A percentile compares a stretch with the other conserved stretches of the same genome.
phyloP scores from a whole-genome alignment of 2,797 vertebrate genomes.

The Pterois miles region DNA sequence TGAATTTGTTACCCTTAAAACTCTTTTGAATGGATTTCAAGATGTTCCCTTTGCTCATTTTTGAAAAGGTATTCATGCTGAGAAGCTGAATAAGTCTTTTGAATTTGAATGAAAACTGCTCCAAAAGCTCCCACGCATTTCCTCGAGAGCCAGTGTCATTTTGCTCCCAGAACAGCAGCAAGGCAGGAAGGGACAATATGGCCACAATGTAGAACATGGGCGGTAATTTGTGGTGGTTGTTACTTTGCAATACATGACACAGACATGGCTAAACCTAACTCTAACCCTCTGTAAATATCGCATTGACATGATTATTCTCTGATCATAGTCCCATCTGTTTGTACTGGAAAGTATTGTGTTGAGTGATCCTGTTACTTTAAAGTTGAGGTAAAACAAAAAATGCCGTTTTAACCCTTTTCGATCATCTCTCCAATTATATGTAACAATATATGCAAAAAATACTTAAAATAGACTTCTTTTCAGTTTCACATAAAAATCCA shows the following conservation, averaged over 20 bases:
- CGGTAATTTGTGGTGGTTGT: neutral
- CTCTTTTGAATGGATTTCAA: too few relatives aligned
- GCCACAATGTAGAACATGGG: neutral
- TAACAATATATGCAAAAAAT: too few relatives aligned
- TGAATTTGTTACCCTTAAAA: too few relatives aligned
- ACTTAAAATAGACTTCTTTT: too few relatives aligned
- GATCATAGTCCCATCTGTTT: neutral
- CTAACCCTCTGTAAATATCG: neutral
- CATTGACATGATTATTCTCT: neutral
- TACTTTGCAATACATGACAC: neutral
- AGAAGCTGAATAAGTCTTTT: neutral
- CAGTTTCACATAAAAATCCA: too few relatives aligned
- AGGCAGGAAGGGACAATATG: neutral
- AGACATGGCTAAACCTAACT: neutral
- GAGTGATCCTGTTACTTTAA: neutral
- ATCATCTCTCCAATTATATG: too few relatives aligned
- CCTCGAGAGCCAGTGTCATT: neutral
- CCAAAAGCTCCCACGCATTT: neutral
- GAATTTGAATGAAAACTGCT: conserved; percentile 9
- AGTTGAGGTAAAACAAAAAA: too few relatives aligned
- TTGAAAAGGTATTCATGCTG: neutral
- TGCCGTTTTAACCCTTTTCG: too few relatives aligned
- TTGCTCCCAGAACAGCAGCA: neutral
- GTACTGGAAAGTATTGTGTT: neutral
- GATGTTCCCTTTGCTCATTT: neutral